Base-by-base conservation (phyloP, 2,113 vertebrate genomes). In the Eulemur macaco region DNA sequence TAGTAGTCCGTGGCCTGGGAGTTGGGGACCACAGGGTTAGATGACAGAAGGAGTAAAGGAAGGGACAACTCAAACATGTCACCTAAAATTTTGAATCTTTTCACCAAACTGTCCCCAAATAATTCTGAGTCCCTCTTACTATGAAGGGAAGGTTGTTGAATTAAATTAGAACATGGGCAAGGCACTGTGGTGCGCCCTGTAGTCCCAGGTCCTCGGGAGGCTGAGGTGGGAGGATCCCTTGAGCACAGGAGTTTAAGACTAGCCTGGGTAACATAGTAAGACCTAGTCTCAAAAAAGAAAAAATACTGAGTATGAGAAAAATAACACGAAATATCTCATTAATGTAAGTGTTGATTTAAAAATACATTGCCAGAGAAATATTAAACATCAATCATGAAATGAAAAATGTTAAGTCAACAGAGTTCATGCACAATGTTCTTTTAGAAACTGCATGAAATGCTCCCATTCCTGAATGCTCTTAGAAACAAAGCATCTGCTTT, bases 111-210 rank as follows among this genome's bases (percentile, higher is more conserved):
- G 42, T 86, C 45, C 89, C 54, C 34, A 68, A 73, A 63, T 83
- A 95, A 94, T 74, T 92, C n/a, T 83, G 27, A 56, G 13, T 34
- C 42, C 60, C 29, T 97, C 47, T 92, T 86, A 76, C 56, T 58
- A 23, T 50, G 29, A 92, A 83, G 42, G 92, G 3, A 45, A 88
- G 0, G 9, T 31, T 87, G 20, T 4, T 89, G 42, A 52, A 77
- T 77, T 76, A 76, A 76, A 47, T 74, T 7, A 45, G 71, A 45
- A 74, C 25, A 27, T 27, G 58, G 25, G 58, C 58, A 63, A 63
- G 58, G 25, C 3, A 29, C 25, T 4, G 10, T 5, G 25, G 58
- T 63, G 25, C 1, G 10, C 58, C 25, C 58, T 63, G 25, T 27
- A 63, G 58, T 29, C 58, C 27, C 58, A 63, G 58, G 10, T 63